phyloP scores from a whole-genome alignment of 2,797 vertebrate genomes.

The Fratercula arctica region DNA sequence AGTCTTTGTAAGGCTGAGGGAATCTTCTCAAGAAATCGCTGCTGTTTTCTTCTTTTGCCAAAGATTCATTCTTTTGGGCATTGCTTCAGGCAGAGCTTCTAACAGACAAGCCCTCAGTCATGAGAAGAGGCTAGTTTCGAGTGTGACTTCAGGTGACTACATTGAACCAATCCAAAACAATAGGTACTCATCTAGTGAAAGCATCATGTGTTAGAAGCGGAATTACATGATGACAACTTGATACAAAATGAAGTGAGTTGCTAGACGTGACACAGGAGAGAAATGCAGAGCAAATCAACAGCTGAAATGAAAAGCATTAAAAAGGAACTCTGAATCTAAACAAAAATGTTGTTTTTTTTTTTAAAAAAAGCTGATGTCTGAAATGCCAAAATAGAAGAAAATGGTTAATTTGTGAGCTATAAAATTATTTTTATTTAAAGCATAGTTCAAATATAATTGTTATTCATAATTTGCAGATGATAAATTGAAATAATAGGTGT shows the following conservation, averaged over 20 bases:
- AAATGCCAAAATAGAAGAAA: neutral
- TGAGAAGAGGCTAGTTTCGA: neutral
- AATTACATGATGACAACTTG: neutral
- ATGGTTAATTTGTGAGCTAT: neutral
- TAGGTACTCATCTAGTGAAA: neutral
- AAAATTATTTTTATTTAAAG: neutral
- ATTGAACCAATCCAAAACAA: neutral
- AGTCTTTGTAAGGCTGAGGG: neutral
- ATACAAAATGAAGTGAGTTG: neutral
- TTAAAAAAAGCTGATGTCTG: neutral
- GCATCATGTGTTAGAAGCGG: neutral
- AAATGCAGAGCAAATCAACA: neutral
- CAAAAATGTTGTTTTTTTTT: neutral
- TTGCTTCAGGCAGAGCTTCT: neutral
- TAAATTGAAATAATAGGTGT: neutral
- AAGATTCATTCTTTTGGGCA: neutral
- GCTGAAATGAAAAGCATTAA: neutral
- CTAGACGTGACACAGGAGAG: neutral
- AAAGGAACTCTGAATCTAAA: neutral
- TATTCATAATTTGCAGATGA: neutral
- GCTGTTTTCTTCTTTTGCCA: neutral
- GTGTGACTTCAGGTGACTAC: neutral
- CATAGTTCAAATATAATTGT: neutral
- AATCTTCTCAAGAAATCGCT: neutral
- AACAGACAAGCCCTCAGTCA: neutral